Conservation (phyloP, 64 coral and sea anemone species). For the Montipora capricornis region DNA sequence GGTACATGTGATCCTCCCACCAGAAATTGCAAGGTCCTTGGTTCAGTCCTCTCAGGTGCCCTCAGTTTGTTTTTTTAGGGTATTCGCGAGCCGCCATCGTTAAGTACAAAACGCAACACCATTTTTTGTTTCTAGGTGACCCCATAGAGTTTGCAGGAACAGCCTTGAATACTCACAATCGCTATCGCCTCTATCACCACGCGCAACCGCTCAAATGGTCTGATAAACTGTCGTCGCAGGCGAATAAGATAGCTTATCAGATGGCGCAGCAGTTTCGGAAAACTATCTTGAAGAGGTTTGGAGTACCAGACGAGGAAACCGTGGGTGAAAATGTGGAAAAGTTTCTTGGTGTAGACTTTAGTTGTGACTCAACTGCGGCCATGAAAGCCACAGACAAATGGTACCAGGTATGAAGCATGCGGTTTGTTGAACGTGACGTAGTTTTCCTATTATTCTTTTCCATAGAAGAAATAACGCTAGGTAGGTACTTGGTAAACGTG, state of each 20-base stretch:
- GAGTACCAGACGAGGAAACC: conserved; percentile 50
- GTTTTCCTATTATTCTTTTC: not conserved
- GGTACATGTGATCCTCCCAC: too few relatives aligned
- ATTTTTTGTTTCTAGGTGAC: conserved; percentile 27
- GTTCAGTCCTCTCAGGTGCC: too few relatives aligned
- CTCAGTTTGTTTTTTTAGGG: too few relatives aligned
- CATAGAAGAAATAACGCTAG: too few relatives aligned
- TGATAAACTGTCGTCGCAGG: conserved; percentile 72
- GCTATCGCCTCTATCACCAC: conserved; percentile 85
- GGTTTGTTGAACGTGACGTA: not conserved
- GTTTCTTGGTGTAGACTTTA: conserved; percentile 66
- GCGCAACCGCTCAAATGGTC: conserved; percentile 78
- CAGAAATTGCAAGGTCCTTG: too few relatives aligned
- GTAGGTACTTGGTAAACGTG: too few relatives aligned
- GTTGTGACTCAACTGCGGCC: conserved; percentile 72
- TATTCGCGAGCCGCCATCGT: not conserved
- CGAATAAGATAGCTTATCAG: conserved; percentile 71
- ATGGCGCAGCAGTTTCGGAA: conserved; percentile 44
- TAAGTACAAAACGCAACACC: too few relatives aligned
- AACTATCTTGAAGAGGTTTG: conserved; percentile 46
- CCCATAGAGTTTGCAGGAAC: conserved; percentile 53
- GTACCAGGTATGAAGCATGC: conserved; percentile 42
- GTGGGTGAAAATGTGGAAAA: conserved; percentile 85
- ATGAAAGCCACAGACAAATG: conserved; percentile 73
- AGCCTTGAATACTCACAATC: conserved; percentile 67